These are phyloP conservation scores for Leucania comma DNA, from an alignment of 2,888 invertebrate genomes.

Conservation along the genomic window DNA sequence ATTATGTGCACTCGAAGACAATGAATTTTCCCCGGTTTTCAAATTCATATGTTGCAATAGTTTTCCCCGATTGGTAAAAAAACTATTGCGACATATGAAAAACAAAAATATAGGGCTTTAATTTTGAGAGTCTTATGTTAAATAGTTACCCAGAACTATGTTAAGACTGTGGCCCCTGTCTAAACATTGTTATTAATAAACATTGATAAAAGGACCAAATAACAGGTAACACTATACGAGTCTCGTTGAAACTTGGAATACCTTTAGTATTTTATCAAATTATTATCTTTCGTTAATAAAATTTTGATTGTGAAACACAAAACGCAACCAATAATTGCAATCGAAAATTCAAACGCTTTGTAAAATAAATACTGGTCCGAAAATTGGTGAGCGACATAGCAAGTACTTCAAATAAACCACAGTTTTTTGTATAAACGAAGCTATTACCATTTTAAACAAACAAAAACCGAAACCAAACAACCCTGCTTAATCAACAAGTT, in stretches of 20 bases:
- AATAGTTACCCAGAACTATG: too few species aligned
- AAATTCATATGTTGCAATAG: too few species aligned
- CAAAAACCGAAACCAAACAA: conserved; percentile 40
- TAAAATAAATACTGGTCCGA: conserved; percentile 21
- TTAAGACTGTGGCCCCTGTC: too few species aligned
- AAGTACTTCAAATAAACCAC: conserved; percentile 40
- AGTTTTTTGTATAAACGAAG: conserved; percentile 41
- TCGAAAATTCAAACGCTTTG: conserved; percentile 11
- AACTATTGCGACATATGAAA: not conserved
- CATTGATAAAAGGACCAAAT: too few species aligned
- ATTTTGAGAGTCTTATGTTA: too few species aligned
- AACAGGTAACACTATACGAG: too few species aligned
- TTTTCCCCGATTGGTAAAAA: too few species aligned
- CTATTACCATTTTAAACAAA: conserved; percentile 27
- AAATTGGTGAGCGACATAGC: conserved; percentile 18
- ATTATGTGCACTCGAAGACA: too few species aligned
- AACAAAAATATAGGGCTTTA: too few species aligned
- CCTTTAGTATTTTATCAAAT: not conserved
- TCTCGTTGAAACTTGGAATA: too few species aligned
- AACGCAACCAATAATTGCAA: not conserved
- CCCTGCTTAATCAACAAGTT: conserved; percentile 53
- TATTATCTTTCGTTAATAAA: not conserved
- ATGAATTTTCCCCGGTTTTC: too few species aligned
- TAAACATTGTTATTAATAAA: too few species aligned
- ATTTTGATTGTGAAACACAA: not conserved